Base-by-base conservation (phyloP, 2,888 invertebrate species). In the Autographa pulchrina region DNA sequence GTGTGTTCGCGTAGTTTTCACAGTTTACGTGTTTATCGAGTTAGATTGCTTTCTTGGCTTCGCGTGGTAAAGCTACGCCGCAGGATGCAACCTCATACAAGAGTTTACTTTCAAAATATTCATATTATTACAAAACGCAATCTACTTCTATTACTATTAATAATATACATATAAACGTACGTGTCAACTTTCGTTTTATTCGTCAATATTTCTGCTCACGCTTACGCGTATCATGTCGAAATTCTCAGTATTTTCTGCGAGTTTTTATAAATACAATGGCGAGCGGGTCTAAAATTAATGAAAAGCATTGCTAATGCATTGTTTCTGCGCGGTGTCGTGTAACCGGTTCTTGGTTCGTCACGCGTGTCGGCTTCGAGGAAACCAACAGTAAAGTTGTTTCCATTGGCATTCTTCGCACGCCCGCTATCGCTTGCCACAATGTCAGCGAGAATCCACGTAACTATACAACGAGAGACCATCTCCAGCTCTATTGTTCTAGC, bases 381-480 rank as follows among this genome's bases (percentile, higher is more conserved):
- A 93, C 91, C 90, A 94, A 93, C 94, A 92, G 93, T 89, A 89
- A 86, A 86, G 84, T 92, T 93, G 93, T 92, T 93, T 90, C 91
- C 90, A 92, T 92, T 90, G 88, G 89, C 91, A 94, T 94, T 93
- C 93, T 91, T 92, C 88, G 90, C 93, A 92, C 92, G 92, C 88
- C 86, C 83, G 89, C 86, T 84, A 84, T 88, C 84, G 86, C 85
- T 86, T 84, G 86, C 87, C 86, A 83, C 89, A 87, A 88, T 88
- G 87, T 87, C 89, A 88, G 85, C 88, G 85, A 86, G 86, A 86
- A 86, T 78, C 75, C 78, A 76, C 82, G 77, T 82, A 82, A 84
- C 81, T 80, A 74, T 75, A 78, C 78, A 75, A 86, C 83, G 85
- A 87, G 86, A 86, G 86, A 86, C 86, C 87, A 88, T 90, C 89